Evolutionary conservation across 2,113 vertebrate species (phyloP), one percentile per base, ranked within the genome.

Genomic region (Etia nguti): DNA sequence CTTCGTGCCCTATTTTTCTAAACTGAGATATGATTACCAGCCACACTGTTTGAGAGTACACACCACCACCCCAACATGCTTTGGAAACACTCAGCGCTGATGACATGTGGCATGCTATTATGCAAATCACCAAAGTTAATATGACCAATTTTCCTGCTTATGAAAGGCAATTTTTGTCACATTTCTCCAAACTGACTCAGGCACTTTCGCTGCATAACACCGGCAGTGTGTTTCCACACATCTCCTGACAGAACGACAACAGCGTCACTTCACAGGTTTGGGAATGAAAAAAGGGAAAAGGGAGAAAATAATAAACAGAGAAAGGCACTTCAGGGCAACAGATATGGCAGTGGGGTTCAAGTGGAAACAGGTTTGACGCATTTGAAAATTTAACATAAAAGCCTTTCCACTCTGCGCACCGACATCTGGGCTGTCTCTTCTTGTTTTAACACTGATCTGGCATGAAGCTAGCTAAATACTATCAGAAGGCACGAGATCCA

Each of bases 321-420:
- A 52, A 90, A 95, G 95, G 95, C 95, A 96, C 96, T 96, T 95
- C 4, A 80, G 75, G 92, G 83, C 81, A 88, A 46, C 86, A 59
- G 77, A 81, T 82, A 91, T 55, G 94, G 92, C 91, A 93, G 90
- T 92, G 54, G 82, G 41, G 83, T 86, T 87, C 34, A 84, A 90
- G 77, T 88, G 80, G 82, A 79, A 82, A 57, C 70, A 52, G 43
- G 48, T 79, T 52, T 83, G 84, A 94, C 60, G 77, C 68, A 57
- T 46, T 5, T 36, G 18, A 48, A 62, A 68, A n/a, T 41, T 18
- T 6, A 77, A 56, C 50, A 82, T 31, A 26, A 62, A 68, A 82
- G 73, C 12, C 43, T 26, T 82, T 11, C 6, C 18, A 46, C 48
- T 62, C 20, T 56, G 48, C 56, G 20, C 57, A 36, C 38, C 16